Conservation (phyloP, 2,888 invertebrate genomes). For the Cancer borealis region DNA sequence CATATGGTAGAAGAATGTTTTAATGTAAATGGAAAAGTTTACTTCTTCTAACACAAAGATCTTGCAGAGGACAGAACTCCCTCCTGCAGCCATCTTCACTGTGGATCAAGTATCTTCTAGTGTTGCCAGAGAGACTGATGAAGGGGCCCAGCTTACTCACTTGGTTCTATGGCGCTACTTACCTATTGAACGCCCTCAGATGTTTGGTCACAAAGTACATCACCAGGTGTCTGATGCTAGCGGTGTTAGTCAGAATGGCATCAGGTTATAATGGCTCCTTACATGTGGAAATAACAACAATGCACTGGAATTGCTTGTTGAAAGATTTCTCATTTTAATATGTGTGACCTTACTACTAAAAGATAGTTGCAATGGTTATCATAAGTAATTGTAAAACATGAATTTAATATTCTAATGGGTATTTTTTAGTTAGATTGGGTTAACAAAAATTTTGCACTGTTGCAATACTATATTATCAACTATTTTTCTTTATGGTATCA, state of each 20-base stretch:
- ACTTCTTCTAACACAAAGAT: slow-evolving; percentile 44
- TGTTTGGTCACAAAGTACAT: neutral
- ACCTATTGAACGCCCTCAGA: slow-evolving; percentile 28
- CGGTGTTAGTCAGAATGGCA: neutral
- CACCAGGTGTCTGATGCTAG: slow-evolving; percentile 39
- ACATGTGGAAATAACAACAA: neutral
- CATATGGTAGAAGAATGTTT: neutral
- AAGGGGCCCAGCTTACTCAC: slow-evolving; percentile 46
- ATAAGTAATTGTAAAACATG: too few relatives aligned
- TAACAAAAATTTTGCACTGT: too few relatives aligned
- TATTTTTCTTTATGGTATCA: too few relatives aligned
- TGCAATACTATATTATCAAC: too few relatives aligned
- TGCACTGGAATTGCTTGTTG: neutral
- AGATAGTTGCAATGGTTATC: too few relatives aligned
- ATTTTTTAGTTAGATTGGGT: too few relatives aligned
- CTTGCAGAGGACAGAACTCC: slow-evolving; percentile 58
- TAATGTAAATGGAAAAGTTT: neutral
- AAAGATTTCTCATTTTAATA: neutral
- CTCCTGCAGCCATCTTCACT: slow-evolving; percentile 63
- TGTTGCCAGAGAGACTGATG: slow-evolving; percentile 54
- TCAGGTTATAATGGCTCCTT: neutral
- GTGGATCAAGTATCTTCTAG: slow-evolving; percentile 64
- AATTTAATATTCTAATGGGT: too few relatives aligned
- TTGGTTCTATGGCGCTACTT: slow-evolving; percentile 66
- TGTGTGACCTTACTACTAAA: neutral